A percentile compares a stretch with the other conserved stretches of the same genome.
Conservation (phyloP, 2,888 invertebrate species). For the Tinea semifulvella region DNA sequence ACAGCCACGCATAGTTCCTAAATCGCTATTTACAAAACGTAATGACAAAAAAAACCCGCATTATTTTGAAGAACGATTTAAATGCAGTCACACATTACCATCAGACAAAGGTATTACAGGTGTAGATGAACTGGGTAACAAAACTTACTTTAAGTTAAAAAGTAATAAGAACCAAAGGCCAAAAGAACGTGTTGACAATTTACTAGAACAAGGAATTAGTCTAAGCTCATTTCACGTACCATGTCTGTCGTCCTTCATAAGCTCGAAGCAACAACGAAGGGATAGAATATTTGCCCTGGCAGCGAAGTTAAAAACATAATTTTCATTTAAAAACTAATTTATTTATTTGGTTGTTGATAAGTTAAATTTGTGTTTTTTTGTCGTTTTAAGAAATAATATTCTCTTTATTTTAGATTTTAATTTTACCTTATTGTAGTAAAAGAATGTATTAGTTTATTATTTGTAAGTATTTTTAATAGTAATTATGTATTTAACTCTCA, state of each 20-base stretch:
- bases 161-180: constrained; percentile 33
- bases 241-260: constrained; percentile 49
- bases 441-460: too few relatives aligned
- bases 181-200: constrained; percentile 29
- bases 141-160: constrained; percentile 39
- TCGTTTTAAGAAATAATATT: too few relatives aligned
- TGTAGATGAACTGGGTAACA: constrained; percentile 38
- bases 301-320: too few relatives aligned
- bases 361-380: too few relatives aligned
- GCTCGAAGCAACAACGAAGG: constrained; percentile 32
- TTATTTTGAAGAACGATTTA: constrained; percentile 24
- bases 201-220: constrained; percentile 41
- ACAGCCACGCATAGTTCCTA: constrained; percentile 28
- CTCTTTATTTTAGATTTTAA: too few relatives aligned
- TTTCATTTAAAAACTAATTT: too few relatives aligned
- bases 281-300: constrained; percentile 23
- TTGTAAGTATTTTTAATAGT: constrained; percentile 4
- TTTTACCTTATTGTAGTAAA: too few relatives aligned
- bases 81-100: constrained; percentile 39
- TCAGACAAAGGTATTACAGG: constrained; percentile 44
- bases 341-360: too few relatives aligned
- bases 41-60: constrained; percentile 16
- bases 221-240: constrained; percentile 51
- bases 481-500: background rate
- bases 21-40: background rate